A percentile compares a stretch with the other conserved stretches of the same genome.
phyloP scores from a whole-genome alignment of 2,888 invertebrate species.

The Netelia melanura region DNA sequence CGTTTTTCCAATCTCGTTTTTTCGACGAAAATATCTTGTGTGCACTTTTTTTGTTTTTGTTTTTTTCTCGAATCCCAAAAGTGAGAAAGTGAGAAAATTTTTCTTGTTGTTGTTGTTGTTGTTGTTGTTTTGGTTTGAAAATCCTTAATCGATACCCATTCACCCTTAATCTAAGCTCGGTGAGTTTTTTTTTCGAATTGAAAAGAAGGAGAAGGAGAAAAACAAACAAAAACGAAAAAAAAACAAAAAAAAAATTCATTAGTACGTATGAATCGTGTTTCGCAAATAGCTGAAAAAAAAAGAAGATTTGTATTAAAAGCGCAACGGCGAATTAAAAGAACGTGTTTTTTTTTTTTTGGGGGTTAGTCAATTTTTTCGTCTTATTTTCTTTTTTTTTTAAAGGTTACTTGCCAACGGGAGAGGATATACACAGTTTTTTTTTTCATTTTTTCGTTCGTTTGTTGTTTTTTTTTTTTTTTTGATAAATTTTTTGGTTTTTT shows the following conservation, averaged over 20 bases:
- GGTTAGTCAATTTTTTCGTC: background rate
- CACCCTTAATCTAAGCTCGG: conserved; percentile 11
- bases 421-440: conserved; percentile 70
- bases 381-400: background rate
- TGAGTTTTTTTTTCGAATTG: background rate
- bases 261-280: conserved; percentile 61
- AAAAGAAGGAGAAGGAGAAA: conserved; percentile 20
- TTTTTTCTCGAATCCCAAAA: background rate
- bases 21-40: conserved; percentile 3
- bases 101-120: no score
- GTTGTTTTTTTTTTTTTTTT: conserved; percentile 5
- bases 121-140: conserved; percentile 35
- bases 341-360: background rate
- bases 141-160: background rate
- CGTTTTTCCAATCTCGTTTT: no score
- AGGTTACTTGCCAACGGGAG: conserved; percentile 65
- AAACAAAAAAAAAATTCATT: conserved; percentile 20
- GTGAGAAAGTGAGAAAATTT: conserved; percentile 37
- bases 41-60: background rate
- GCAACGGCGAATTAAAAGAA: conserved; percentile 12
- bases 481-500: background rate
- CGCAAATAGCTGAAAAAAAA: conserved; percentile 51
- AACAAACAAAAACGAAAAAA: background rate
- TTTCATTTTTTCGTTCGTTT: conserved; percentile 11
- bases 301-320: conserved; percentile 28